These are phyloP conservation scores for Leptoteleia sp. DNA, from an alignment of 1,140 invertebrate genomes.

Conservation along the genomic window DNA sequence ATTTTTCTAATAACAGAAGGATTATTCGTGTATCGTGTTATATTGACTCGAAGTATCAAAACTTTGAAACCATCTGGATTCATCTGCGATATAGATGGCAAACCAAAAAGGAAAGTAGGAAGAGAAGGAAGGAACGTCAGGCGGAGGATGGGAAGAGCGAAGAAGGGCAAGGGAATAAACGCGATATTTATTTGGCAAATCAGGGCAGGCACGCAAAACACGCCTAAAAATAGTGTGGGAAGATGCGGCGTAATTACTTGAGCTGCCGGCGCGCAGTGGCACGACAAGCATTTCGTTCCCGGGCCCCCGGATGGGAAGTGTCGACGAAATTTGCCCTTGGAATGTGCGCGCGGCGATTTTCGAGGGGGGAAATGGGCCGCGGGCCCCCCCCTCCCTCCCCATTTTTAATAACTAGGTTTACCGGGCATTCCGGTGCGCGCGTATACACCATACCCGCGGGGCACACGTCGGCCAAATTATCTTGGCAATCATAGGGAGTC, in stretches of 20 bases:
- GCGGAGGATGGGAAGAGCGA: no score
- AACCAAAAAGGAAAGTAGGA: no score
- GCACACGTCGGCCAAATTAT: constrained; percentile 63
- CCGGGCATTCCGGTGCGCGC: constrained; percentile 62
- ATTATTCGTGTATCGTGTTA: no score
- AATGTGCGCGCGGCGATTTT: constrained; percentile 46
- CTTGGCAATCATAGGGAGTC: constrained; percentile 61
- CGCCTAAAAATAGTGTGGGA: constrained; percentile 70
- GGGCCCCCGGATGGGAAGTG: constrained; percentile 56
- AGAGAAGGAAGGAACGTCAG: no score
- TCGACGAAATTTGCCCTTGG: constrained; percentile 55
- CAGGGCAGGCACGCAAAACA: constrained; percentile 69
- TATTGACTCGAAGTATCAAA: no score
- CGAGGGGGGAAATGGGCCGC: constrained; percentile 37
- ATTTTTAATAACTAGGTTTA: constrained; percentile 69
- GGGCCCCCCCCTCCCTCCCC: no score
- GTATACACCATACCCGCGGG: constrained; percentile 61
- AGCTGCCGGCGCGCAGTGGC: constrained; percentile 63
- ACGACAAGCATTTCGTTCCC: constrained; percentile 67
- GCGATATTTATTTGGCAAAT: constrained; percentile 64
- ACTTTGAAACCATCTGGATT: no score
- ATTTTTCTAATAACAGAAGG: no score
- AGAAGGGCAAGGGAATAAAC: constrained; percentile 38
- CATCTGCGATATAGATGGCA: no score
- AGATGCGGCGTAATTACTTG: constrained; percentile 68